phyloP scores from a whole-genome alignment of 2,113 vertebrate species.

The Leptocoma aspasia region DNA sequence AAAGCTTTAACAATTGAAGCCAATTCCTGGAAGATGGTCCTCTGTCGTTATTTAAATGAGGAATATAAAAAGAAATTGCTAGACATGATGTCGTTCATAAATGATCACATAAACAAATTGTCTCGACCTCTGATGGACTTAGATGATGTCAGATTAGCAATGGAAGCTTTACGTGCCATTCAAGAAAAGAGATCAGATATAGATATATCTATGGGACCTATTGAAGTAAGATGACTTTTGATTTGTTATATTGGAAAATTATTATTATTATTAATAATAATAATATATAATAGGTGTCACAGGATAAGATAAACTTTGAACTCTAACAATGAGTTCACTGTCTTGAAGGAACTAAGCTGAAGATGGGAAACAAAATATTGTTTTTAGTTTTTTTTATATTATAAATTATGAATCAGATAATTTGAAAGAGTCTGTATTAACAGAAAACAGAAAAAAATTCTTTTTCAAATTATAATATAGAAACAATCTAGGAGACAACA shows the following conservation, averaged over 20 bases:
- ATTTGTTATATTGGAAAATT: not conserved
- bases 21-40: conserved; percentile 80
- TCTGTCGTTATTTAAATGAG: conserved; percentile 80
- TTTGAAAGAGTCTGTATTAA: not conserved
- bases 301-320: not conserved
- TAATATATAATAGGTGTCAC: not conserved
- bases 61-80: conserved; percentile 82
- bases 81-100: conserved; percentile 68
- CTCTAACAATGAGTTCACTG: not conserved
- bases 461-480: not conserved
- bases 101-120: conserved; percentile 69
- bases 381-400: not conserved
- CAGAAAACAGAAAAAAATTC: not conserved
- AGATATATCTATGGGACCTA: conserved; percentile 79
- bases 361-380: not conserved
- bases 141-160: conserved; percentile 80
- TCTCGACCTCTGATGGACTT: conserved; percentile 78
- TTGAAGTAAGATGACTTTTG: conserved; percentile 75
- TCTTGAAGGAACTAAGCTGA: not conserved
- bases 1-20: conserved; percentile 73
- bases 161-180: conserved; percentile 76
- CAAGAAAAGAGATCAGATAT: conserved; percentile 78
- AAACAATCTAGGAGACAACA: not conserved
- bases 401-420: not conserved
- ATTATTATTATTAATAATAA: not conserved